These are phyloP conservation scores for Celastrina argiolus DNA, from an alignment of 2,888 invertebrate species.

Conservation along the genomic window DNA sequence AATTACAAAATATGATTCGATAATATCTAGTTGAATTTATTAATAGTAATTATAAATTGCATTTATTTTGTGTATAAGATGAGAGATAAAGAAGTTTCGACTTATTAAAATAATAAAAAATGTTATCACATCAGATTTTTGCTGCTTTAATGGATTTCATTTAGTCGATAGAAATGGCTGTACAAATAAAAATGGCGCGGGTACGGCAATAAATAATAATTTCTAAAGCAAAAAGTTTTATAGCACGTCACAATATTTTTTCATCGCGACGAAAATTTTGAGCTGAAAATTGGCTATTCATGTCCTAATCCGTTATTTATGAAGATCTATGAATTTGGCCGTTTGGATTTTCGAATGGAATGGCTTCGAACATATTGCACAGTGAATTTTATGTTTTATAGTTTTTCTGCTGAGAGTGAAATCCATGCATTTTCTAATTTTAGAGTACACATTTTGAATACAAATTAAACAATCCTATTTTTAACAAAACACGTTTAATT, in stretches of 20 bases:
- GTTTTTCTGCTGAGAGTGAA: background rate
- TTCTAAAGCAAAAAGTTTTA: conserved; percentile 7
- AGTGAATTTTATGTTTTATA: background rate
- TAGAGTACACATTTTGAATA: too few species aligned
- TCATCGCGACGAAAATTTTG: conserved; percentile 12
- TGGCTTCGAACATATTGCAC: background rate
- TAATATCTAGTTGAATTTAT: too few species aligned
- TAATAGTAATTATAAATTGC: too few species aligned
- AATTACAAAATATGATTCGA: too few species aligned
- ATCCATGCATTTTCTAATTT: too few species aligned
- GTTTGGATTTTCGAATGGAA: background rate
- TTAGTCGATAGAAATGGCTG: background rate
- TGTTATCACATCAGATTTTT: background rate
- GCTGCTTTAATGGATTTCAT: too few species aligned
- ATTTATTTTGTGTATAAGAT: too few species aligned
- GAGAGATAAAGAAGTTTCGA: too few species aligned
- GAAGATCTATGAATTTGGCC: background rate
- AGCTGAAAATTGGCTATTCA: conserved; percentile 6
- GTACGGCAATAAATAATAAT: background rate
- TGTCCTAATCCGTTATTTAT: conserved; percentile 22
- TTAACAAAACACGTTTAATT: too few species aligned
- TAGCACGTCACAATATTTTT: conserved; percentile 18
- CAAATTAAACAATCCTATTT: too few species aligned
- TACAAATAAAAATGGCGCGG: background rate
- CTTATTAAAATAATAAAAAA: too few species aligned